Conservation (phyloP, 2,113 vertebrate species). For the Paradisaea rubra region DNA sequence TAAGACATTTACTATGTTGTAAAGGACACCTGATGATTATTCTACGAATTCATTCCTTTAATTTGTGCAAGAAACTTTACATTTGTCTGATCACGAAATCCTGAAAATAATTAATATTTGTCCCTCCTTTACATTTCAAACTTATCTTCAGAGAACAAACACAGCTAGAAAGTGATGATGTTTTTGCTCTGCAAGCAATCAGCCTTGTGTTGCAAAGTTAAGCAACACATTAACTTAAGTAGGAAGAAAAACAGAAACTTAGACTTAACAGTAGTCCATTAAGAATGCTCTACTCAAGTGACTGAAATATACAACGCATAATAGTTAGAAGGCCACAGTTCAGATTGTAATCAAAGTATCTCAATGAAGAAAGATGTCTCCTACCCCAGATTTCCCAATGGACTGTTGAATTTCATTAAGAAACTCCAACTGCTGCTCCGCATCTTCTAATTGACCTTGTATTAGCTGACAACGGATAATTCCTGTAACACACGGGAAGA, state of each 20-base stretch:
- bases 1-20: neutral
- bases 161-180: neutral
- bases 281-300: neutral
- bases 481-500: constrained; percentile 70
- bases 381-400: constrained; percentile 90
- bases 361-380: neutral
- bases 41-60: neutral
- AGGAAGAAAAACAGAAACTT: neutral
- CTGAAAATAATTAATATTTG: neutral
- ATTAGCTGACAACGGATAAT: constrained; percentile 88
- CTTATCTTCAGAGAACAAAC: neutral
- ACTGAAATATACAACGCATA: neutral
- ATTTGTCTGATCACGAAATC: neutral
- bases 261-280: neutral
- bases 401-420: constrained; percentile 90
- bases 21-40: neutral
- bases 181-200: neutral
- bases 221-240: neutral
- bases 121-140: neutral
- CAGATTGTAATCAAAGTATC: neutral
- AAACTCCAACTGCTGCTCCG: constrained; percentile 94
- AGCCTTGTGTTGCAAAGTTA: neutral
- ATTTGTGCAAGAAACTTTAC: neutral
- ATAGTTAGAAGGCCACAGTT: neutral
- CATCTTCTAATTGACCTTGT: constrained; percentile 86